phyloP scores from a whole-genome alignment of 1,140 invertebrate genomes.

The Spodoptera litura region DNA sequence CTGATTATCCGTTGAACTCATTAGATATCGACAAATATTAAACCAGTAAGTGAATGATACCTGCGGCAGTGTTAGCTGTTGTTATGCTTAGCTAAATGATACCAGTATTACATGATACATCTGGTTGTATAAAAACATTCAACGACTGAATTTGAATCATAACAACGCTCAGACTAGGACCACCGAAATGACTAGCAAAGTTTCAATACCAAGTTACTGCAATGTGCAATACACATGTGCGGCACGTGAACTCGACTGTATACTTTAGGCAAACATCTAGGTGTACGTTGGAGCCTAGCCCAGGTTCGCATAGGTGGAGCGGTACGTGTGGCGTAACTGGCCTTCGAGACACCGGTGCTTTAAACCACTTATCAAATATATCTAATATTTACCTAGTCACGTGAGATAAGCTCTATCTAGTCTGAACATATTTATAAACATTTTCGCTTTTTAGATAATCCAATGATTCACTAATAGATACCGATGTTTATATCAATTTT shows the following conservation, averaged over 20 bases:
- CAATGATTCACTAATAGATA: not conserved
- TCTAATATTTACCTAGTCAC: no score
- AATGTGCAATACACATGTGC: not conserved
- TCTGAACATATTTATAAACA: not conserved
- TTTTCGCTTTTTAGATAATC: not conserved
- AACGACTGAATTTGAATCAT: not conserved
- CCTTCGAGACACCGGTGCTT: not conserved
- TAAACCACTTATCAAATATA: not conserved
- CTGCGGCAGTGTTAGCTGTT: not conserved
- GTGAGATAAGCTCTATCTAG: not conserved
- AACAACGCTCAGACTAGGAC: not conserved
- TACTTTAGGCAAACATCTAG: not conserved
- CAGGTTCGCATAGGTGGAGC: not conserved
- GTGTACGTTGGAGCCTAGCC: slow-evolving; percentile 1
- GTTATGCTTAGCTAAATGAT: not conserved
- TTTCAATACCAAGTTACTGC: not conserved
- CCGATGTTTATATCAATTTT: slow-evolving; percentile 4
- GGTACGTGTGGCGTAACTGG: not conserved
- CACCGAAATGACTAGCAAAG: not conserved
- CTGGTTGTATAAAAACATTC: not conserved
- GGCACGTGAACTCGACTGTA: not conserved
- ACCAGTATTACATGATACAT: slow-evolving; percentile 1
- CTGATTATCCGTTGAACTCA: slow-evolving; percentile 7
- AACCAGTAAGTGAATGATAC: no score
- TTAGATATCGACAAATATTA: not conserved